These are phyloP conservation scores for Penaeus vannamei DNA, from an alignment of 1,140 invertebrate species.

Conservation along the genomic window DNA sequence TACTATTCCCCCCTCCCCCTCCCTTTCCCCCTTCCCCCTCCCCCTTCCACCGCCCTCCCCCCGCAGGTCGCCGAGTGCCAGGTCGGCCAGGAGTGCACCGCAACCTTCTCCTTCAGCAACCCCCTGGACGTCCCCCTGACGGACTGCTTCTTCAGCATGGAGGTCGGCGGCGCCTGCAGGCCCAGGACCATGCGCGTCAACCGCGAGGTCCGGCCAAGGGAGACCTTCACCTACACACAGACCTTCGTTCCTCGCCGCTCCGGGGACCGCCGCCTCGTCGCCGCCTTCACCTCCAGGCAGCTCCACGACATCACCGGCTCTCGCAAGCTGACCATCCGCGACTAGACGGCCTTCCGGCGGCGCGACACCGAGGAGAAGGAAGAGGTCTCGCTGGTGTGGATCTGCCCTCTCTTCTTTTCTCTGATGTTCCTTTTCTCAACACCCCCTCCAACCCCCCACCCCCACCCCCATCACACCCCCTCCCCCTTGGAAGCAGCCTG, in stretches of 20 bases:
- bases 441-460: too few relatives aligned
- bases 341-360: constrained; percentile 6
- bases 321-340: constrained; percentile 70
- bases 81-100: constrained; percentile 53
- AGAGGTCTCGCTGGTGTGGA: not conserved
- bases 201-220: constrained; percentile 69
- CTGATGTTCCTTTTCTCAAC: too few relatives aligned
- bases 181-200: constrained; percentile 59
- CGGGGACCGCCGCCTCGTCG: constrained; percentile 69
- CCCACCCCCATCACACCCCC: too few relatives aligned
- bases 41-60: not conserved
- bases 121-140: constrained; percentile 64
- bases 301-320: constrained; percentile 69
- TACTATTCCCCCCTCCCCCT: too few relatives aligned
- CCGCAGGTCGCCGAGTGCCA: constrained; percentile 52
- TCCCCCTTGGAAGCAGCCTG: too few relatives aligned
- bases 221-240: constrained; percentile 69
- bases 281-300: constrained; percentile 69
- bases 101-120: constrained; percentile 66
- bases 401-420: too few relatives aligned
- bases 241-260: constrained; percentile 68
- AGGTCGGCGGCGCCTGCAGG: constrained; percentile 54
- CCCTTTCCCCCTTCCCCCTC: too few relatives aligned
- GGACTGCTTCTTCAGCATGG: constrained; percentile 63
- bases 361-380: not conserved